Evolutionary conservation across 2,797 vertebrate genomes (phyloP).

Genomic region (Eurystomus glaucurus): DNA sequence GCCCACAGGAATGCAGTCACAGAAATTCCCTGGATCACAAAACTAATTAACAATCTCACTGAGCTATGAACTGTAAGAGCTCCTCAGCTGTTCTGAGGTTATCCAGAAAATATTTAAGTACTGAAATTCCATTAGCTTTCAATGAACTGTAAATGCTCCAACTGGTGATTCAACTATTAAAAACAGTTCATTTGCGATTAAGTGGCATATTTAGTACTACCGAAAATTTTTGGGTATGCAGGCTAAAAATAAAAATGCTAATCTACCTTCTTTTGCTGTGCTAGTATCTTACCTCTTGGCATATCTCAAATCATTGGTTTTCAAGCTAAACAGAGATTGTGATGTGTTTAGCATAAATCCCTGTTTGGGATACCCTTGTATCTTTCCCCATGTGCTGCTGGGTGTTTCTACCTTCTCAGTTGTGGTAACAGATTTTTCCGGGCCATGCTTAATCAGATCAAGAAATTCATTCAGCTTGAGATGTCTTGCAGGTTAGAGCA

Average conservation of each 20-base stretch:
- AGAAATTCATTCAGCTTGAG: not conserved
- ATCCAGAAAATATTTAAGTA: slow-evolving; percentile 56
- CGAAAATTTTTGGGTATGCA: not conserved
- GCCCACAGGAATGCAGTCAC: slow-evolving; percentile 21
- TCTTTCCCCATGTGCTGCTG: not conserved
- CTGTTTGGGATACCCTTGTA: not conserved
- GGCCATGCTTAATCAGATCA: not conserved
- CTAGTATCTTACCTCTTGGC: not conserved
- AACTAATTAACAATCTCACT: slow-evolving; percentile 72
- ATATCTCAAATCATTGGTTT: not conserved
- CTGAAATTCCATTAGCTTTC: slow-evolving; percentile 61
- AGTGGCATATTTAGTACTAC: not conserved
- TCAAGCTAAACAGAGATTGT: not conserved
- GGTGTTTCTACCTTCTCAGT: not conserved
- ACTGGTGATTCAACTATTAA: not conserved
- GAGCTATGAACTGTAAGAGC: slow-evolving; percentile 61
- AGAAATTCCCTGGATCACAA: slow-evolving; percentile 61
- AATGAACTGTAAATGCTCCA: slow-evolving; percentile 54
- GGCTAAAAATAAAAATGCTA: slow-evolving; percentile 29
- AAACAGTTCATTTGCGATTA: slow-evolving; percentile 7
- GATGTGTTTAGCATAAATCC: not conserved
- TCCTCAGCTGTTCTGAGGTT: slow-evolving; percentile 54
- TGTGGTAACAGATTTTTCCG: not conserved
- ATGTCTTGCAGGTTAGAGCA: not conserved
- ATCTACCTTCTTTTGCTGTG: not conserved